phyloP scores from a whole-genome alignment of 2,888 invertebrate genomes.

The Anthrax anthrax region DNA sequence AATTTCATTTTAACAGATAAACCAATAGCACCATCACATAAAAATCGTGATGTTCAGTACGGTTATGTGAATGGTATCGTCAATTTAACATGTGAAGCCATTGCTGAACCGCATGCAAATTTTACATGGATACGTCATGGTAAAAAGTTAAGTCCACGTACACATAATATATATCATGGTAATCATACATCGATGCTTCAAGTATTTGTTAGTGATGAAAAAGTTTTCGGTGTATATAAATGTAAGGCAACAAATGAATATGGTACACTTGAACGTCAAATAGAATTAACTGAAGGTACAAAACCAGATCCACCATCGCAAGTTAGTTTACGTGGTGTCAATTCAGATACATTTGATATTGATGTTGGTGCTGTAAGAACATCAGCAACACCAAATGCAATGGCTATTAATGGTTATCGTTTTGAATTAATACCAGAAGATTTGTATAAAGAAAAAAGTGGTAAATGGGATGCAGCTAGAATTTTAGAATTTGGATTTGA shows the following conservation, averaged over 20 bases:
- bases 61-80: constrained; percentile 38
- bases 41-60: constrained; percentile 23
- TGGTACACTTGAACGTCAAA: constrained; percentile 37
- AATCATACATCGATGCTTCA: constrained; percentile 27
- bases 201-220: constrained; percentile 23
- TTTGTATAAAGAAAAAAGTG: constrained; percentile 28
- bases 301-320: constrained; percentile 38
- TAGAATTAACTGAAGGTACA: constrained; percentile 37
- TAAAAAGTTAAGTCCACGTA: constrained; percentile 25
- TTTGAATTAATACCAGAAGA: constrained; percentile 30
- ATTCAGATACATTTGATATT: constrained; percentile 34
- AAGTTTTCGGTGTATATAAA: constrained; percentile 38
- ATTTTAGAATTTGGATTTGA: constrained; percentile 29
- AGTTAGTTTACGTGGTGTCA: constrained; percentile 28
- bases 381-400: constrained; percentile 20
- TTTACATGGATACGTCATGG: constrained; percentile 37
- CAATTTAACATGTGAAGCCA: constrained; percentile 43
- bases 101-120: constrained; percentile 40
- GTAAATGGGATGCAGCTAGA: constrained; percentile 32
- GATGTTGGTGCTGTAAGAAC: constrained; percentile 27
- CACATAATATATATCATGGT: constrained; percentile 24
- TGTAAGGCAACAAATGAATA: constrained; percentile 39
- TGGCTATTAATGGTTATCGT: constrained; percentile 33
- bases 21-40: constrained; percentile 24
- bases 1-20: constrained; percentile 24